A percentile compares a stretch with the other conserved stretches of the same genome.
phyloP scores from a whole-genome alignment of 1,140 invertebrate genomes.

The Drosophila santomea region DNA sequence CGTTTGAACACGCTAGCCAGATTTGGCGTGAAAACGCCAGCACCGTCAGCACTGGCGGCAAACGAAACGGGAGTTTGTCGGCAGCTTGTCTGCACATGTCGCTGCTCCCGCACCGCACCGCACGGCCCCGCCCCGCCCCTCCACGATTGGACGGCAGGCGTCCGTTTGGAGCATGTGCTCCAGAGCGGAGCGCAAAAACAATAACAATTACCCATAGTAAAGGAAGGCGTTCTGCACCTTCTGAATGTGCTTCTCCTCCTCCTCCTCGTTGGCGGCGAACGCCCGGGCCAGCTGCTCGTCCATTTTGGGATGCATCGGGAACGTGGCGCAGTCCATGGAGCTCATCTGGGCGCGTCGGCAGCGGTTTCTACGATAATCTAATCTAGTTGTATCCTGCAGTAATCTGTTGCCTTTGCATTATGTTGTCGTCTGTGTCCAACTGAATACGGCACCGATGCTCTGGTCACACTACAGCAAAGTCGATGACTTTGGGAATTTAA shows the following conservation, averaged over 20 bases:
- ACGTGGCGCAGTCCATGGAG: constrained; percentile 39
- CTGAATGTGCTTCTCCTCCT: constrained; percentile 64
- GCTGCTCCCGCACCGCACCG: background rate
- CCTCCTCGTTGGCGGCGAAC: constrained; percentile 66
- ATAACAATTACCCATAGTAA: constrained; percentile 64
- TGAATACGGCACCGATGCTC: no score
- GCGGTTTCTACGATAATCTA: no score
- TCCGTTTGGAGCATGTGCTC: constrained; percentile 39
- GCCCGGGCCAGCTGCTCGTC: constrained; percentile 54
- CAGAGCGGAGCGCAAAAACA: constrained; percentile 11
- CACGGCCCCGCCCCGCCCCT: background rate
- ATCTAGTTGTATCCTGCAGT: no score
- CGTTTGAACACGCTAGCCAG: background rate
- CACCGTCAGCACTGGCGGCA: background rate
- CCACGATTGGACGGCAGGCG: constrained; percentile 13
- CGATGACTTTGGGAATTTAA: no score
- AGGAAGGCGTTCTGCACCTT: constrained; percentile 74
- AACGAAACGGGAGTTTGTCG: constrained; percentile 22
- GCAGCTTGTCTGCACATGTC: constrained; percentile 43
- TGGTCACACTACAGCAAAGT: no score
- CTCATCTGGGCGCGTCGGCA: no score
- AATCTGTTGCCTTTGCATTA: no score
- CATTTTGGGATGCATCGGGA: constrained; percentile 71
- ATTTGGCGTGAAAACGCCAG: background rate
- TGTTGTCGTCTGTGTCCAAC: no score